These are phyloP conservation scores for Agrilus mali DNA, from an alignment of 2,888 invertebrate genomes.

Conservation along the genomic window DNA sequence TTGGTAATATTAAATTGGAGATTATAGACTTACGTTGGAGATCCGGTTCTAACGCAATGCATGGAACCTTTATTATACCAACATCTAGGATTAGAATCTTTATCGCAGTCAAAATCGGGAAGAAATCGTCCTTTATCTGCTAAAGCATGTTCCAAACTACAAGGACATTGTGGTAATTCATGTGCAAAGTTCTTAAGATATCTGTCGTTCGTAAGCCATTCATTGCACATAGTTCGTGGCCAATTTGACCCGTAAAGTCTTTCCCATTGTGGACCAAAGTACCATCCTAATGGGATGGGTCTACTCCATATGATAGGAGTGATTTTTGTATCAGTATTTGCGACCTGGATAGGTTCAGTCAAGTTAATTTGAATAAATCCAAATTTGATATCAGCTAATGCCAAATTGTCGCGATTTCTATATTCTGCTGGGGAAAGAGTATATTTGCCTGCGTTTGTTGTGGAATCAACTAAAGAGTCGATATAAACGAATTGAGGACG, in stretches of 20 bases:
- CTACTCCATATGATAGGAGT: constrained; percentile 69
- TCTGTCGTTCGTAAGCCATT: constrained; percentile 80
- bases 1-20: not conserved
- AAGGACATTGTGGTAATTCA: constrained; percentile 79
- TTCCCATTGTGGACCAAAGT: constrained; percentile 84
- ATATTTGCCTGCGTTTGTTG: constrained; percentile 46
- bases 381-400: constrained; percentile 64
- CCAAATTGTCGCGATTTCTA: constrained; percentile 52
- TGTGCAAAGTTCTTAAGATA: constrained; percentile 74
- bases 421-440: constrained; percentile 63
- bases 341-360: constrained; percentile 48
- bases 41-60: constrained; percentile 86
- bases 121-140: constrained; percentile 86
- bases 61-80: constrained; percentile 78
- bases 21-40: constrained; percentile 61
- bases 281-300: constrained; percentile 88
- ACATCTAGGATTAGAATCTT: constrained; percentile 79
- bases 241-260: constrained; percentile 65
- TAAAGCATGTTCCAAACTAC: constrained; percentile 79
- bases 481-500: constrained; percentile 72
- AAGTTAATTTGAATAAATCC: constrained; percentile 81
- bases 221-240: constrained; percentile 74
- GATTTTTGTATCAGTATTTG: constrained; percentile 31
- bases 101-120: constrained; percentile 84
- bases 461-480: constrained; percentile 53